Conservation (phyloP, 2,888 invertebrate species). For the Euzetes globulus region DNA sequence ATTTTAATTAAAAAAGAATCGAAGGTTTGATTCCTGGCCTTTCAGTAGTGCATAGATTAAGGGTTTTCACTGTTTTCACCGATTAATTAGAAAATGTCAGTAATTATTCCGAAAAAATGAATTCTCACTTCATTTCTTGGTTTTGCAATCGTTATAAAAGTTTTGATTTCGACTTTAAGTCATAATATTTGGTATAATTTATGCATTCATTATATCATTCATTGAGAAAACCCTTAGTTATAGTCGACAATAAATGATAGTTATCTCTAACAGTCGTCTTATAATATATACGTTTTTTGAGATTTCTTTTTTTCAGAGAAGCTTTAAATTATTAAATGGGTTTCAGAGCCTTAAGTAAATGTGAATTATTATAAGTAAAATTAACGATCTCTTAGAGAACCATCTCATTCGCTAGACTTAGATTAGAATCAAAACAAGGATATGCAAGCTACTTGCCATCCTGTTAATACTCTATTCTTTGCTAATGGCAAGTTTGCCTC, state of each 20-base stretch:
- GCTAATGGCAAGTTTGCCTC: no score
- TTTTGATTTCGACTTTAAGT: not conserved
- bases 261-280: not conserved
- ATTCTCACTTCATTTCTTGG: not conserved
- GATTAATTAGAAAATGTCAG: not conserved
- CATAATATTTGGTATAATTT: not conserved
- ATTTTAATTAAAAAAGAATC: conserved; percentile 2
- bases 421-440: not conserved
- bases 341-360: not conserved
- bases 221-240: not conserved
- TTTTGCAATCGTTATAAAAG: not conserved
- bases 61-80: not conserved
- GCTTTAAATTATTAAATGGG: conserved; percentile 6
- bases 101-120: not conserved
- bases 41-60: not conserved
- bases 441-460: no score
- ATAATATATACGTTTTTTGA: not conserved
- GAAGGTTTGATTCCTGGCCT: not conserved
- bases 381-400: conserved; percentile 12
- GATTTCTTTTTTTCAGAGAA: not conserved
- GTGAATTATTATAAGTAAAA: conserved; percentile 28
- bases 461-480: no score
- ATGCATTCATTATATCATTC: not conserved
- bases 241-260: conserved; percentile 6
- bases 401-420: not conserved